Evolutionary conservation across 2,797 vertebrate genomes (phyloP), one percentile per base, ranked within the genome.

Genomic region (Sarcophilus harrisii): DNA sequence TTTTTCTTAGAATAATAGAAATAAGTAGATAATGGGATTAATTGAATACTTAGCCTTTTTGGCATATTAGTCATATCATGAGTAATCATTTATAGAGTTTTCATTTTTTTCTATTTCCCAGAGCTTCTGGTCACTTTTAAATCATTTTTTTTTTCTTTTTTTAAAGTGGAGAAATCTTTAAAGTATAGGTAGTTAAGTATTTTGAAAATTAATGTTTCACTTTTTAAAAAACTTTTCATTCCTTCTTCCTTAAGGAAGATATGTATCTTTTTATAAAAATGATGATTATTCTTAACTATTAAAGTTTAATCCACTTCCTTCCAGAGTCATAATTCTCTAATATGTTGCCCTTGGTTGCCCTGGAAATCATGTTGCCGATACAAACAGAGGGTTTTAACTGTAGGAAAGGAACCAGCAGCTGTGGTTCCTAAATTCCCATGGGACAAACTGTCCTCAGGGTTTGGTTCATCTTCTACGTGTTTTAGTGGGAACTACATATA

Each of bases 291-390:
- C 0, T 5, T 90, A 91, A 94, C 96, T 96, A 96, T 97, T 97
- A 96, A 94, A 96, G 90, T 98, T 90, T 93, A 96, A 97, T 97
- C 97, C 91, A 0, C 91, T 97, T 97, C 96, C 94, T 97, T 97
- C 95, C 14, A 4, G 96, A 93, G 90, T 90, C 93, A 32, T 95
- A 54, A 92, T 93, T 92, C 92, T 96, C 66, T 57, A 4, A 92
- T 95, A n/a, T 96, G 97, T 98, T 96, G 93, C 97, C 92, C 92
- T 93, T 81, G 96, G 96, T 97, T 97, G 90, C 97, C 96, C 59
- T 90, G 97, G 96, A 95, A 96, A 96, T 95, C 58, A 91, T 73
- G 21, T 58, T 95, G 95, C 66, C 59, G 92, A 94, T 93, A 55
- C 89, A 94, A 92, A 93, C 73, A 18, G 93, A 60, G 94, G 58